phyloP scores from a whole-genome alignment of 2,888 invertebrate genomes.

The Corbicula japonica region DNA sequence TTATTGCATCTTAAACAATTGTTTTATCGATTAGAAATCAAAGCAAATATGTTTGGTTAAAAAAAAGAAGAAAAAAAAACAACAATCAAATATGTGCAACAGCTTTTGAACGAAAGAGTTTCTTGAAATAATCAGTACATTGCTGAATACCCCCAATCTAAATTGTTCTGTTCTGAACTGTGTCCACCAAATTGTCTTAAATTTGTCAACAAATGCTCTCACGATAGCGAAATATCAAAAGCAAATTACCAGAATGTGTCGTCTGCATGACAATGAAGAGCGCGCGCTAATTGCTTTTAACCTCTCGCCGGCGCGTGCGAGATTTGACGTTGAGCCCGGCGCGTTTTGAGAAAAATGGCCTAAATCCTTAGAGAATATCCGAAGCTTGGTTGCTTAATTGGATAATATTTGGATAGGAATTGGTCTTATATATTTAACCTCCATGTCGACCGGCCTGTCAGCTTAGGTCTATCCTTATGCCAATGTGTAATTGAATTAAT shows the following conservation, averaged over 20 bases:
- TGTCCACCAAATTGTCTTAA: no score
- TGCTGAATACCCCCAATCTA: no score
- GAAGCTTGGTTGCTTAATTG: constrained; percentile 40
- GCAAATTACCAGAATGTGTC: constrained; percentile 50
- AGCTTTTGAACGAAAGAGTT: no score
- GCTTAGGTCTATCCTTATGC: constrained; percentile 43
- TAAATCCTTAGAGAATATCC: constrained; percentile 34
- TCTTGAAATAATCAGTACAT: no score
- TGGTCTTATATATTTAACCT: constrained; percentile 55
- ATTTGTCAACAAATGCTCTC: constrained; percentile 38
- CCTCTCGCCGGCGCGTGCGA: constrained; percentile 43
- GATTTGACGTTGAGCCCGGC: constrained; percentile 35
- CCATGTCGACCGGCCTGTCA: constrained; percentile 43
- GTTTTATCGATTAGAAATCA: no score
- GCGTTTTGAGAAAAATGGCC: constrained; percentile 28
- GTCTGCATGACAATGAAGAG: constrained; percentile 44
- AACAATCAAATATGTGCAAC: no score
- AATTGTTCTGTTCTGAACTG: no score
- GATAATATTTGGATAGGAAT: constrained; percentile 58
- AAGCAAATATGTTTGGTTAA: no score
- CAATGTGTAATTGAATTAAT: constrained; percentile 56
- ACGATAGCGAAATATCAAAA: constrained; percentile 50
- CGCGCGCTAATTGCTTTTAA: constrained; percentile 48
- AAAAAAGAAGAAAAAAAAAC: no score
- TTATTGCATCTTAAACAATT: no score